Conservation (phyloP, 2,797 vertebrate species). For the Cetoscarus ocellatus region DNA sequence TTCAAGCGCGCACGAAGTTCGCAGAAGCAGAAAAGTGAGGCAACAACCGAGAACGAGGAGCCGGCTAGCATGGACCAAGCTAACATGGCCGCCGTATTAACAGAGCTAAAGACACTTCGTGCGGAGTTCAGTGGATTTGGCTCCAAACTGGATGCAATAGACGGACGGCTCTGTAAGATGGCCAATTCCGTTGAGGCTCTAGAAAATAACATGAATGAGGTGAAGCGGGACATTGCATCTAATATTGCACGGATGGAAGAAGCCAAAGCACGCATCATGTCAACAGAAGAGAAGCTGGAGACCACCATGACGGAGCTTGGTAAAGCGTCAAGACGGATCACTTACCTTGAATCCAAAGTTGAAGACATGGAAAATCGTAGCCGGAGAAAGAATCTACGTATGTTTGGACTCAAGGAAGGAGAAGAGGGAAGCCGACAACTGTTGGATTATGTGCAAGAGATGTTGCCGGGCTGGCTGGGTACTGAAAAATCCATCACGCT, state of each 20-base stretch:
- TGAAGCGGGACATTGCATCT: not conserved
- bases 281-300: not conserved
- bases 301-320: not conserved
- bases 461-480: not conserved
- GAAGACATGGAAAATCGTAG: not conserved
- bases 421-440: not conserved
- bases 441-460: not conserved
- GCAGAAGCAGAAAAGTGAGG: no score
- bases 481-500: not conserved
- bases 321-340: no score
- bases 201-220: constrained; percentile 1
- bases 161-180: not conserved
- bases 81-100: no score
- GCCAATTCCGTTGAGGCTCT: not conserved
- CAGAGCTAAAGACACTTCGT: no score
- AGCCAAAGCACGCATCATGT: not conserved
- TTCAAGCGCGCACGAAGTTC: no score
- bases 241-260: not conserved
- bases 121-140: no score
- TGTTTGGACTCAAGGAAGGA: not conserved
- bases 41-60: no score
- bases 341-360: not conserved
- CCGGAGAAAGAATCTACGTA: not conserved
- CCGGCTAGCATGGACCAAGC: no score
- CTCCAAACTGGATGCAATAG: not conserved